Evolutionary conservation across 2,797 vertebrate genomes (phyloP), one percentile per base, ranked within the genome.

Genomic region (Brachyalestes nurse): DNA sequence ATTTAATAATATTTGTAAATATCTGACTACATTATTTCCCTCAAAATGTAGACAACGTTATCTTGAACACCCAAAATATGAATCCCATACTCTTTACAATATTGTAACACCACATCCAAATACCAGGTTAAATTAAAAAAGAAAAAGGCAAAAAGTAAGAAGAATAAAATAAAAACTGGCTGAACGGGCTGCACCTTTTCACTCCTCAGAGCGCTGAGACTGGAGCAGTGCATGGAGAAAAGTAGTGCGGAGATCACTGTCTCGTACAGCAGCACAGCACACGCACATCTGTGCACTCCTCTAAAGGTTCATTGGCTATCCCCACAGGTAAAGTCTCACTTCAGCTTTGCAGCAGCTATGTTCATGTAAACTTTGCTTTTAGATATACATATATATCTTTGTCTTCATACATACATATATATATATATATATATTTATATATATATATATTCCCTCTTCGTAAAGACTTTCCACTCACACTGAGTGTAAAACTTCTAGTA

Each of bases 331-430:
- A 90, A 88, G 94, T 92, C 91, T 92, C 90, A 93, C 93, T 93
- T 91, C 93, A 94, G 91, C 93, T 96, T 91, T 86, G 95, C 90
- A 97, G 97, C 97, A 99, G 97, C 96, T 96, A 92, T 95, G 95
- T 97, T 97, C 96, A 96, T 98, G 98, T 99, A 99, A 99, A 99
- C 97, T 96, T 95, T 94, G 92, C 93, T 93, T 93, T 90, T 89
- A 90, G 84, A 82, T 84, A 86, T 78, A 83, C 76, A 80, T 83
- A 83, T 82, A 78, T 77, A 67, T 83, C 40, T 77, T 28, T 77
- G 19, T 78, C 53, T 86, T 74, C 13, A 51, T 51, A 51, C 13
- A 51, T 83, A 67, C 81, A 75, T 82, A 76, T 76, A 79, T 57
- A 75, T 70, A 73, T 77, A 86, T 75, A 83, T 72, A 80, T 84